Conservation (phyloP, 2,797 vertebrate genomes). For the Antrozous pallidus region DNA sequence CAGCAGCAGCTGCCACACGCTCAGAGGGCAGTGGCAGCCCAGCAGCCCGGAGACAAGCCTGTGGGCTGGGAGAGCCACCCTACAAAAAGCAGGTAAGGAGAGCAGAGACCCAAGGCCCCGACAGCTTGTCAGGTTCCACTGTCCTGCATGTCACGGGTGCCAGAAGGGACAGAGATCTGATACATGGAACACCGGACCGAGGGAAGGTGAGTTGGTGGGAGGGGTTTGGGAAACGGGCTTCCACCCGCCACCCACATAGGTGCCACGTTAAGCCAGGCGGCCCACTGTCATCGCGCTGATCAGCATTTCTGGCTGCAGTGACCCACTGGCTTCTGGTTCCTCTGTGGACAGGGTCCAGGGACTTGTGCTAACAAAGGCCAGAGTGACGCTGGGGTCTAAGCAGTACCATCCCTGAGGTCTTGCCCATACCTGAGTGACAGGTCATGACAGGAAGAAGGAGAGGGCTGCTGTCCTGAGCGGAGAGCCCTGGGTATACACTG, state of each 20-base stretch:
- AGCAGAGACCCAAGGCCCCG: background rate
- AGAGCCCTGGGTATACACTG: fast-evolving
- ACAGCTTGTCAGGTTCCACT: background rate
- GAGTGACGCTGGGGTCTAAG: background rate
- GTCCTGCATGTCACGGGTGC: background rate
- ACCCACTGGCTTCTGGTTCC: no score
- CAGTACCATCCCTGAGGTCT: background rate
- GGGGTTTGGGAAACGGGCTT: background rate
- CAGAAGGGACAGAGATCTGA: background rate
- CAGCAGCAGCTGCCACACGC: background rate
- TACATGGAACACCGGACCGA: fast-evolving
- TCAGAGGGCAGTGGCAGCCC: background rate
- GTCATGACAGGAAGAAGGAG: background rate
- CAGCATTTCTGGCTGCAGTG: no score
- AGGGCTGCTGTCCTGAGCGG: background rate
- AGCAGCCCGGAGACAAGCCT: background rate
- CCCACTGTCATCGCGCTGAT: fast-evolving
- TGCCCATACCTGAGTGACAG: background rate
- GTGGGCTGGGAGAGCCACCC: background rate
- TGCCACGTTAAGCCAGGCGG: fast-evolving
- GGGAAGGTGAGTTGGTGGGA: background rate
- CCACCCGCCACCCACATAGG: background rate
- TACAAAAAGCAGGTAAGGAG: background rate
- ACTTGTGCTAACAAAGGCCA: background rate
- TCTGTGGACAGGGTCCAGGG: background rate